These are phyloP conservation scores for Sebastes reedi DNA, from an alignment of 2,797 vertebrate genomes.

Conservation along the genomic window DNA sequence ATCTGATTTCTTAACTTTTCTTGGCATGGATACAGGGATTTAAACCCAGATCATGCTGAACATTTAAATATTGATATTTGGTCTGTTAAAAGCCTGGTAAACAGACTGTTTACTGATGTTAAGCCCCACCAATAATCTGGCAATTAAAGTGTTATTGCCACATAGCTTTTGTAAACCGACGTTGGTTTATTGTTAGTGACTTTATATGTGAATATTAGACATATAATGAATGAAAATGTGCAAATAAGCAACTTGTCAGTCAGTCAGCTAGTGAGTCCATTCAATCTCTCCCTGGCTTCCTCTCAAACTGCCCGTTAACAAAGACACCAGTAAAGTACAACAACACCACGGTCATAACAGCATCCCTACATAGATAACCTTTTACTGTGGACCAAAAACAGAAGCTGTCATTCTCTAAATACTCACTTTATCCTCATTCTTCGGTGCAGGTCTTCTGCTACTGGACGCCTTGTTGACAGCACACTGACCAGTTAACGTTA, in stretches of 20 bases:
- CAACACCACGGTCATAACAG: background rate
- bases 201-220: background rate
- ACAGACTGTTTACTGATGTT: background rate
- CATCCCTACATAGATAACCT: background rate
- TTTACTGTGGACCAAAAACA: background rate
- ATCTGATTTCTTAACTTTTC: too few species aligned
- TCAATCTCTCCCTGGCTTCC: slow-evolving; percentile 56
- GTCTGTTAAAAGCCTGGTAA: background rate
- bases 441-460: slow-evolving; percentile 47
- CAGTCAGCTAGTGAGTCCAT: slow-evolving; percentile 53
- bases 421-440: slow-evolving; percentile 83
- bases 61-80: background rate
- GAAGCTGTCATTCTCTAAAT: slow-evolving; percentile 57
- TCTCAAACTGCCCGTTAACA: slow-evolving; percentile 54
- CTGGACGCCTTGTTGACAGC: slow-evolving; percentile 48
- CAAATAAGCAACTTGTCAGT: slow-evolving; percentile 24
- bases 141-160: background rate
- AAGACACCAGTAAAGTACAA: slow-evolving; percentile 31
- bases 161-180: background rate
- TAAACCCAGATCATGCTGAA: background rate
- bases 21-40: background rate
- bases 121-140: background rate
- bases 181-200: too few species aligned
- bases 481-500: slow-evolving; percentile 44
- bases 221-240: background rate